Evolutionary conservation across 2,113 vertebrate genomes (phyloP).

Genomic region (Poecilia latipinna): DNA sequence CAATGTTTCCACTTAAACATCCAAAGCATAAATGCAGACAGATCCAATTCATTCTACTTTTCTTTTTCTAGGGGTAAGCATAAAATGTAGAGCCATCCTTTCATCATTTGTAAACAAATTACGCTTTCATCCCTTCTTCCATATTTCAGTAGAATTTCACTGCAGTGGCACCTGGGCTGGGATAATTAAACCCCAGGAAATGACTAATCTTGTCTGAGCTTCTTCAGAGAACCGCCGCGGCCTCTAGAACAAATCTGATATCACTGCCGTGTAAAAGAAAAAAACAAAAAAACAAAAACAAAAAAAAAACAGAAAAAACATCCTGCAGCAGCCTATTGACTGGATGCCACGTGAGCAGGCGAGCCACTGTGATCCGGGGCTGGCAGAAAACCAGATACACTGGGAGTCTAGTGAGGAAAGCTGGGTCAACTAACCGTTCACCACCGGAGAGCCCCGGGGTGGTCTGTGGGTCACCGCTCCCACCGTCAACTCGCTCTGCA

Average conservation of each 20-base stretch:
- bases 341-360: conserved; percentile 34
- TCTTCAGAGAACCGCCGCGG: conserved; percentile 6
- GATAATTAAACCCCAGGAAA: conserved; percentile 5
- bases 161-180: conserved; percentile 2
- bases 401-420: conserved; percentile 38
- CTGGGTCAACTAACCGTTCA: conserved; percentile 54
- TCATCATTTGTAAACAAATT: not conserved
- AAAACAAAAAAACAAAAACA: not conserved
- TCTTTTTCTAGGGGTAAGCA: not conserved
- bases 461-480: conserved; percentile 7
- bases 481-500: not conserved
- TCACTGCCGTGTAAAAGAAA: not conserved
- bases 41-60: not conserved
- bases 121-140: not conserved
- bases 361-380: conserved; percentile 16
- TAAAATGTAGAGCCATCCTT: not conserved
- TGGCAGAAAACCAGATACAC: conserved; percentile 53
- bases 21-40: too few relatives aligned
- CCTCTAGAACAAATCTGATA: conserved; percentile 32
- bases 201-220: conserved; percentile 12
- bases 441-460: conserved; percentile 27
- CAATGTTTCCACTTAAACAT: too few relatives aligned
- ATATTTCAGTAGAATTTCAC: conserved; percentile 12
- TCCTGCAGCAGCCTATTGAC: conserved; percentile 23
- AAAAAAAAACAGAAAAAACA: not conserved